Conservation (phyloP, 2,888 invertebrate genomes). For the Tipula confusa region DNA sequence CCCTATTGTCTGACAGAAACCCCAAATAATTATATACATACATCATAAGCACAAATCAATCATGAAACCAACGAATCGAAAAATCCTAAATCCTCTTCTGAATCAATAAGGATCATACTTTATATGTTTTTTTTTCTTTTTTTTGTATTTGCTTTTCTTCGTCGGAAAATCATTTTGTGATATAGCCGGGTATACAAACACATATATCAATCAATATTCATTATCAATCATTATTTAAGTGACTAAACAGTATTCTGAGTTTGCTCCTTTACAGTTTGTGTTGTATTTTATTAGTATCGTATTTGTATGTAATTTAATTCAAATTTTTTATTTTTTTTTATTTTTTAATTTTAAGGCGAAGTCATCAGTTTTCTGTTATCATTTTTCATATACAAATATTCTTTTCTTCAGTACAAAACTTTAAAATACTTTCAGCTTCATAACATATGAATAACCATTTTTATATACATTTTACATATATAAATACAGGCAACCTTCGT, state of each 20-base stretch:
- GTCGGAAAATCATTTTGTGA: neutral
- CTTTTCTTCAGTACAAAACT: neutral
- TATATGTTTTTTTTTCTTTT: too few relatives aligned
- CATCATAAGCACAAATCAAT: neutral
- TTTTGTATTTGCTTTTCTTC: too few relatives aligned
- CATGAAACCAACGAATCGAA: neutral
- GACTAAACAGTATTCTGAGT: neutral
- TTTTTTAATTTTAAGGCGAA: neutral
- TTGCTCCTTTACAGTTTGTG: neutral
- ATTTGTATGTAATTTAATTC: neutral
- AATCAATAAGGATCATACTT: neutral
- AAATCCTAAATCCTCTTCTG: neutral
- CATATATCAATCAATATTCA: neutral
- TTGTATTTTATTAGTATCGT: neutral
- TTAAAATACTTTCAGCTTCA: neutral
- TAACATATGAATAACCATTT: slow-evolving; percentile 6
- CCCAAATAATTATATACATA: neutral
- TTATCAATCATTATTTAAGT: neutral
- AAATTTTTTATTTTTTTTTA: too few relatives aligned
- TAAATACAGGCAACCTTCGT: too few relatives aligned
- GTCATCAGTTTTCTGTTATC: neutral
- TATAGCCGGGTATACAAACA: neutral
- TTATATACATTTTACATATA: too few relatives aligned
- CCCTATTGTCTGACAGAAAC: too few relatives aligned
- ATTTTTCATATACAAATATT: neutral